These are phyloP conservation scores for Sceloporus undulatus DNA, from an alignment of 2,113 vertebrate species.

Conservation along the genomic window DNA sequence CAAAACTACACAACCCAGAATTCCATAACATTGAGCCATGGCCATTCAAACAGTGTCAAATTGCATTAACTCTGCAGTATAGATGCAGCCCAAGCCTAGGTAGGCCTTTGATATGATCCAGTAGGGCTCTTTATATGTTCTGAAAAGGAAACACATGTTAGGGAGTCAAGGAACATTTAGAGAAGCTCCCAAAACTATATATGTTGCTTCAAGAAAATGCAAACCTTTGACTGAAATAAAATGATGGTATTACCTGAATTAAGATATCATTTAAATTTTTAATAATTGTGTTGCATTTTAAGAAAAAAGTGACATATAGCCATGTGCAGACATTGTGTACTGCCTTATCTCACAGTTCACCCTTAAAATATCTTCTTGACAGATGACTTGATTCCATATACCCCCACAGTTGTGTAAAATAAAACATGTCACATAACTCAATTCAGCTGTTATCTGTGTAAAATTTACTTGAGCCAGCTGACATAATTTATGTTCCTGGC, in stretches of 20 bases:
- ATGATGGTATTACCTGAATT: constrained; percentile 42
- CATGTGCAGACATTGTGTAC: constrained; percentile 13
- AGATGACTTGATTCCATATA: constrained; percentile 71
- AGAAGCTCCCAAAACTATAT: not conserved
- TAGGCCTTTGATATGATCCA: too few relatives aligned
- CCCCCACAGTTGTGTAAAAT: constrained; percentile 63
- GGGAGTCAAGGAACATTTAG: not conserved
- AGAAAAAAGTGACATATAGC: constrained; percentile 11
- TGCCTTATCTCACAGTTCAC: constrained; percentile 61
- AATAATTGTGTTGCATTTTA: constrained; percentile 11
- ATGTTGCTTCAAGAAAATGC: not conserved
- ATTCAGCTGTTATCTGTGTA: constrained; percentile 57
- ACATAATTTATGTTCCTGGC: constrained; percentile 68
- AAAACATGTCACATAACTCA: constrained; percentile 58
- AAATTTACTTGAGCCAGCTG: constrained; percentile 69
- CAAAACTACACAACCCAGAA: too few relatives aligned
- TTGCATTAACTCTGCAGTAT: too few relatives aligned
- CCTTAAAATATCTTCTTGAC: constrained; percentile 71
- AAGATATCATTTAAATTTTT: constrained; percentile 37
- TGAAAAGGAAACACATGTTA: not conserved
- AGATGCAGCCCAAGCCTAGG: too few relatives aligned
- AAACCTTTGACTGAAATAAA: not conserved
- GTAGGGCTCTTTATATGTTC: not conserved
- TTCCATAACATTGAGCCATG: too few relatives aligned
- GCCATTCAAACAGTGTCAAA: too few relatives aligned